Conservation (phyloP, 2,113 vertebrate genomes). For the Vimba vimba region DNA sequence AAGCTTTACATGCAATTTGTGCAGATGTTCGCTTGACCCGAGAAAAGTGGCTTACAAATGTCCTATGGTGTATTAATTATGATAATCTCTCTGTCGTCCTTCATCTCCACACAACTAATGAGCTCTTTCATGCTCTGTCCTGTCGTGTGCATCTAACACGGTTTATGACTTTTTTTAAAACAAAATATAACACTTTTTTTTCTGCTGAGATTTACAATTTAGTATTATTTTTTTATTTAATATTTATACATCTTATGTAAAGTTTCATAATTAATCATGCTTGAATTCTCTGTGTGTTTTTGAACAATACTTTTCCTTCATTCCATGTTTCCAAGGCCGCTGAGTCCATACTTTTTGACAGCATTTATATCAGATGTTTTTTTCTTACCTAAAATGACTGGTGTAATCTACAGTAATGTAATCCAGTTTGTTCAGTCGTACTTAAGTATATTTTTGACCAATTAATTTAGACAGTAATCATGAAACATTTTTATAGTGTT, state of each 20-base stretch:
- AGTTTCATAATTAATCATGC: not conserved
- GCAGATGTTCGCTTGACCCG: constrained; percentile 92
- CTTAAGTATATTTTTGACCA: not conserved
- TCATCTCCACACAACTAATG: not conserved
- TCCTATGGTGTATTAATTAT: constrained; percentile 84
- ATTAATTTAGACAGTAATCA: not conserved
- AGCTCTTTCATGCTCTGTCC: not conserved
- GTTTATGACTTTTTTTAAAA: not conserved
- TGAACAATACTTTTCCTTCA: not conserved
- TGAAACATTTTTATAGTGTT: not conserved
- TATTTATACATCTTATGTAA: not conserved
- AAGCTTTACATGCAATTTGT: constrained; percentile 94
- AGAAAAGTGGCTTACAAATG: constrained; percentile 78
- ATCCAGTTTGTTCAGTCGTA: not conserved
- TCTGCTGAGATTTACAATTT: not conserved
- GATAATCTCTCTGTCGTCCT: constrained; percentile 60
- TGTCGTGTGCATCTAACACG: not conserved
- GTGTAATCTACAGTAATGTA: not conserved
- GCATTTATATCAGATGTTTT: no score
- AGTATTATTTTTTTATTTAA: not conserved
- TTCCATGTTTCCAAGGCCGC: not conserved
- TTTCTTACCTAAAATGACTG: no score
- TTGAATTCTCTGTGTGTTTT: not conserved
- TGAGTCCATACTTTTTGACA: not conserved
- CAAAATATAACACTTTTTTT: not conserved